phyloP scores from a whole-genome alignment of 2,888 invertebrate species.

The Bugulina stolonifera region DNA sequence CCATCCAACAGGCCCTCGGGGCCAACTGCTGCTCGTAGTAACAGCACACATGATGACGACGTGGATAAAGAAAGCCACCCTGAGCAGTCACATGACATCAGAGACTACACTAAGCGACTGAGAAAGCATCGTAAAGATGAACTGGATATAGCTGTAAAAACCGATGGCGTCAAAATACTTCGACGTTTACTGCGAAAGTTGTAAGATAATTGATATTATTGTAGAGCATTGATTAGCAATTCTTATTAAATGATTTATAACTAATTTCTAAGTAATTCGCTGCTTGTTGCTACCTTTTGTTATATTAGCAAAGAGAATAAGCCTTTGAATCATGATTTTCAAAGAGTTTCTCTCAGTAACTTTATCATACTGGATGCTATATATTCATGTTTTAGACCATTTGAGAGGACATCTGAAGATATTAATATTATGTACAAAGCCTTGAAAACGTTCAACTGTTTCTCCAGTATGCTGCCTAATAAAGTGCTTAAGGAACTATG shows the following conservation, averaged over 20 bases:
- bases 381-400: constrained; percentile 44
- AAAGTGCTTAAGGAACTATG: constrained; percentile 43
- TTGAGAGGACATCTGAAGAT: constrained; percentile 46
- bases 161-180: constrained; percentile 38
- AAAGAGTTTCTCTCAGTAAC: no score
- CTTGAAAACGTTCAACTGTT: constrained; percentile 39
- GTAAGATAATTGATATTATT: no score
- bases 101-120: constrained; percentile 39
- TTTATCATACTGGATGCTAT: no score
- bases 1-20: neutral
- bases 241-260: no score
- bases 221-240: no score
- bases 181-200: constrained; percentile 39
- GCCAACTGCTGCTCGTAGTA: constrained; percentile 30
- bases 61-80: constrained; percentile 32
- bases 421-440: constrained; percentile 46
- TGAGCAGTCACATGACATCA: constrained; percentile 40
- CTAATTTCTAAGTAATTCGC: no score
- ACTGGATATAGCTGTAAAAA: constrained; percentile 36
- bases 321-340: no score
- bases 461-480: constrained; percentile 37
- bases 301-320: no score
- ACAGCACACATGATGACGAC: constrained; percentile 32
- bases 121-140: constrained; percentile 40
- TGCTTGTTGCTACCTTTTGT: no score